A percentile compares a stretch with the other conserved stretches of the same genome.
Evolutionary conservation across 2,888 invertebrate genomes (phyloP).

Genomic region (Athalia cordata): DNA sequence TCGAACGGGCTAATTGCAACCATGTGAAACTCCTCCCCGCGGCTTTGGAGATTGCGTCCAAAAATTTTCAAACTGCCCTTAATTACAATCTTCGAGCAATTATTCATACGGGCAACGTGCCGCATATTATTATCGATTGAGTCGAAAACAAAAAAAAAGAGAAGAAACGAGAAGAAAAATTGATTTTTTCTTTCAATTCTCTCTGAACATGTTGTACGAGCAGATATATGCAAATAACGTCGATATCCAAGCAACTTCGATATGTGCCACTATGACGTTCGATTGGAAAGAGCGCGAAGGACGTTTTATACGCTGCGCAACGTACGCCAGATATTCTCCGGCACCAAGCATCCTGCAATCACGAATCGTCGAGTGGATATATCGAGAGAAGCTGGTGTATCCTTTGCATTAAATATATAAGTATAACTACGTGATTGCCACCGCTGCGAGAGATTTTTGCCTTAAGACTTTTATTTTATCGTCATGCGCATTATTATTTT

Average conservation of each 20-base stretch:
- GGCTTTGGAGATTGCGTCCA: constrained; percentile 8
- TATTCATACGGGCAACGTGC: not conserved
- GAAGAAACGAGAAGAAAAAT: not conserved
- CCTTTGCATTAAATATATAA: constrained; percentile 40
- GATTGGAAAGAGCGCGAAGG: not conserved
- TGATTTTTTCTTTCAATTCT: constrained; percentile 18
- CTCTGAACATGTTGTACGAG: not conserved
- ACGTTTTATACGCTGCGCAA: not conserved
- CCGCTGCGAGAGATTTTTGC: constrained; percentile 3
- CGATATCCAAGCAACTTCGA: not conserved
- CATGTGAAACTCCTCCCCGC: not conserved
- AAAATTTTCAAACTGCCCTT: constrained; percentile 27
- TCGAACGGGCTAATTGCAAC: constrained; percentile 3
- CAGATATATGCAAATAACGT: constrained; percentile 39
- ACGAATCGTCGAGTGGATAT: not conserved
- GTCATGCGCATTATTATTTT: too few relatives aligned
- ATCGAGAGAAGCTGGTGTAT: not conserved
- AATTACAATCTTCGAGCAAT: constrained; percentile 34
- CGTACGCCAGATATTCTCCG: not conserved
- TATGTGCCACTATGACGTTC: constrained; percentile 14
- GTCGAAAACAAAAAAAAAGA: too few relatives aligned
- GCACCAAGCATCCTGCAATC: constrained; percentile 24
- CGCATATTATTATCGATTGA: not conserved
- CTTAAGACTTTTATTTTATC: too few relatives aligned
- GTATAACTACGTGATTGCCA: constrained; percentile 39